phyloP scores from a whole-genome alignment of 2,888 invertebrate species.

The Apocheima hispidaria region DNA sequence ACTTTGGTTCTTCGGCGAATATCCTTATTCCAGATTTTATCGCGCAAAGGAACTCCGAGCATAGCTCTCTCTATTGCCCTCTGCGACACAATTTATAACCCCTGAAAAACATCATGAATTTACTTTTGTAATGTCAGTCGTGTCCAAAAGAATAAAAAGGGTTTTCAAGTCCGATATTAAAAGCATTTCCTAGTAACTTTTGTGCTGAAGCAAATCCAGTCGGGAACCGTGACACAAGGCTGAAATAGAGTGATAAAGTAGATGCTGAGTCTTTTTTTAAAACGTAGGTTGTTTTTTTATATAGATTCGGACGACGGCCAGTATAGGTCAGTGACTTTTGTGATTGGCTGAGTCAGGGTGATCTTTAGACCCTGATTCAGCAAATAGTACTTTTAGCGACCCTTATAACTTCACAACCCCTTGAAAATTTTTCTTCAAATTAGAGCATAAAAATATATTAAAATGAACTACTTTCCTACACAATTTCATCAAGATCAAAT shows the following conservation, averaged over 20 bases:
- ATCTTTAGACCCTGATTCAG: background rate
- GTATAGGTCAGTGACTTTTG: constrained; percentile 2
- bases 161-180: constrained; percentile 37
- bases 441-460: too few relatives aligned
- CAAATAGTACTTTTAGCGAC: too few relatives aligned
- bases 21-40: too few relatives aligned
- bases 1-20: too few relatives aligned
- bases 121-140: background rate
- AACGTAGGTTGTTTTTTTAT: background rate
- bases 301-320: background rate
- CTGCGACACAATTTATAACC: background rate
- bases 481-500: too few relatives aligned
- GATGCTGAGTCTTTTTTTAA: background rate
- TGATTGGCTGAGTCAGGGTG: background rate
- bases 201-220: constrained; percentile 22
- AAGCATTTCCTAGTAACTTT: constrained; percentile 40
- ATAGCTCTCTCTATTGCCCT: too few relatives aligned
- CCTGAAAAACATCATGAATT: background rate
- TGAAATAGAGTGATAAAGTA: constrained; percentile 10
- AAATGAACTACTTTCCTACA: too few relatives aligned
- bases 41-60: too few relatives aligned
- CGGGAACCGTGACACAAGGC: constrained; percentile 1
- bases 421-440: too few relatives aligned
- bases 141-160: constrained; percentile 28
- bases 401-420: too few relatives aligned